These are phyloP conservation scores for Pemphigus obesinymphae DNA, from an alignment of 1,140 invertebrate species.

Conservation along the genomic window DNA sequence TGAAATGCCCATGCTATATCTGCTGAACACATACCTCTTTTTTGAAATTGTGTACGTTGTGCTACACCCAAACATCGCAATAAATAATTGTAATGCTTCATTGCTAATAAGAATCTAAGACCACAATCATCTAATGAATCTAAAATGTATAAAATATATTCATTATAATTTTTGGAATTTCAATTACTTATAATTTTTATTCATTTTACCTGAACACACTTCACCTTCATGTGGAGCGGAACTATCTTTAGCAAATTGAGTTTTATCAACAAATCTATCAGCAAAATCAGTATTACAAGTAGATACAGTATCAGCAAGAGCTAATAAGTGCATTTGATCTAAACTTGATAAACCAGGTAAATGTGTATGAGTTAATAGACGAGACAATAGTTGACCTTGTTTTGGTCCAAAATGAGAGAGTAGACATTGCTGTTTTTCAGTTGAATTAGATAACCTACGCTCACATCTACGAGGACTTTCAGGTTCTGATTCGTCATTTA, in stretches of 20 bases:
- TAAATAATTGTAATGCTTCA: slow-evolving; percentile 97
- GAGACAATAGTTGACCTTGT: slow-evolving; percentile 73
- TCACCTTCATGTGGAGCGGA: slow-evolving; percentile 62
- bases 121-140: slow-evolving; percentile 97
- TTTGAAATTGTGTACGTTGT: slow-evolving; percentile 80
- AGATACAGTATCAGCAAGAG: slow-evolving; percentile 94
- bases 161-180: background rate
- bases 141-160: slow-evolving; percentile 44
- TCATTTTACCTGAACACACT: slow-evolving; percentile 52
- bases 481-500: slow-evolving; percentile 62
- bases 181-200: background rate
- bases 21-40: slow-evolving; percentile 82
- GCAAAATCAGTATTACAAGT: slow-evolving; percentile 84
- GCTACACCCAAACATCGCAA: slow-evolving; percentile 80
- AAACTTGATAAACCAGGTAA: slow-evolving; percentile 92
- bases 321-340: slow-evolving; percentile 98
- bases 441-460: slow-evolving; percentile 58
- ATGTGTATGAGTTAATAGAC: slow-evolving; percentile 91
- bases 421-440: slow-evolving; percentile 59
- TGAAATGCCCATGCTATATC: slow-evolving; percentile 99
- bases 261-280: slow-evolving; percentile 73
- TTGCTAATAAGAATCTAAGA: slow-evolving; percentile 88
- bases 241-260: slow-evolving; percentile 65
- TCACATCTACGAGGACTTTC: slow-evolving; percentile 58
- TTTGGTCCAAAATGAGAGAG: slow-evolving; percentile 77